Conservation (phyloP, 2,113 vertebrate species). For the Taurulus bubalis region DNA sequence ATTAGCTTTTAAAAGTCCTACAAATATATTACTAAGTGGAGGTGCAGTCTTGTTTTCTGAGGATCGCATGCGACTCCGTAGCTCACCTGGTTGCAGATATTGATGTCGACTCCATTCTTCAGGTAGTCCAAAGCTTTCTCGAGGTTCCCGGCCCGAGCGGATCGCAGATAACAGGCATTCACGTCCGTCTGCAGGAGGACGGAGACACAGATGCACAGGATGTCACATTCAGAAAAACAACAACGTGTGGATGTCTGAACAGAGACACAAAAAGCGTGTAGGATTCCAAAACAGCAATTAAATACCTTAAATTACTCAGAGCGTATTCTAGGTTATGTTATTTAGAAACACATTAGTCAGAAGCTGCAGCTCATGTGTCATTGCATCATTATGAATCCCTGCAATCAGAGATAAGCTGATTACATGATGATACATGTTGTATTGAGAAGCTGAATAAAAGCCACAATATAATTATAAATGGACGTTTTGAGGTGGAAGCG, state of each 20-base stretch:
- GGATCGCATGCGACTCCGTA: no score
- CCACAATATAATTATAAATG: not conserved
- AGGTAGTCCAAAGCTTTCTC: conserved; percentile 98
- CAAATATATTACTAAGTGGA: not conserved
- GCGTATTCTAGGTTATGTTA: not conserved
- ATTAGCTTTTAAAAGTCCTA: not conserved
- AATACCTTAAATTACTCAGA: not conserved
- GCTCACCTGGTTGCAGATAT: conserved; percentile 97
- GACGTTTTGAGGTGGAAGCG: not conserved
- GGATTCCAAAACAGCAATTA: not conserved
- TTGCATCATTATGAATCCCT: conserved; percentile 8
- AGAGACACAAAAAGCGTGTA: not conserved
- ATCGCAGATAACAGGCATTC: conserved; percentile 96
- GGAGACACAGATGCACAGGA: not conserved
- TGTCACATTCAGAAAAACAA: not conserved
- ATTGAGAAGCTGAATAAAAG: conserved; percentile 9
- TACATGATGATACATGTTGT: conserved; percentile 28
- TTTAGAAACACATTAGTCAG: conserved; percentile 7
- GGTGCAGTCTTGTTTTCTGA: no score
- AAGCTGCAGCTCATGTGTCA: conserved; percentile 21
- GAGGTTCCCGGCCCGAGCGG: conserved; percentile 95
- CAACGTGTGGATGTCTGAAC: not conserved
- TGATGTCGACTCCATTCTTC: conserved; percentile 98
- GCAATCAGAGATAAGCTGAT: conserved; percentile 37
- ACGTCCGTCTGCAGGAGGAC: conserved; percentile 89